Base-by-base conservation (phyloP, 2,797 vertebrate species). In the Ambastaia sidthimunki region DNA sequence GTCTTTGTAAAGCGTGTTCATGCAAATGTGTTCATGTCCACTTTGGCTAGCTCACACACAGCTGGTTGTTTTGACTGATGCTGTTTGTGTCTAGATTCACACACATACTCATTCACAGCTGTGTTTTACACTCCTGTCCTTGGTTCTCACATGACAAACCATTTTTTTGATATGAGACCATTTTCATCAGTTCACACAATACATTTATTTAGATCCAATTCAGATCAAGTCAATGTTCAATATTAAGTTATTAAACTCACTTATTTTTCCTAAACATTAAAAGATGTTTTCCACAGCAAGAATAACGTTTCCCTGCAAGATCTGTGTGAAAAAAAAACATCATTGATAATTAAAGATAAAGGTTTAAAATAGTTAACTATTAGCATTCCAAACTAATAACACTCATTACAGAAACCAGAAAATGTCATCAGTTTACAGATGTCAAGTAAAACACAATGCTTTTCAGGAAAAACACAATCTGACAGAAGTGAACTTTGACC, bases 41-140 rank as follows among this genome's bases (percentile, higher is more conserved):
- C 16, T 65, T 65, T 65, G n/a, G 31, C 3, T n/a, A n/a, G 34
- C 16, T 19, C 31, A 19, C 31, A 65, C 62, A 65, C 62, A 65
- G 62, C 62, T 65, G 62, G 31, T 37, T 65, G 31, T 65, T 65
- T 65, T 65, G 31, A 65, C 62, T 41, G 57, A 81, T 69, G 44
- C 4, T 52, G 23, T 70, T 23, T 66, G 31, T 72, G 21, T 60
- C 19, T 41, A 50, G 28, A 68, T 16, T 31, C 50, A 67, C 54
- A 47, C 52, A 47, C 66, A 75, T 28, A 25, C 48, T 73, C 44
- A 78, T n/a, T 55, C n/a, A 54, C 44, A 80, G 80, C 72, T 82
- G 72, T 62, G 71, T 62, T 71, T 59, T 19, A 67, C 23, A 47
- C 50, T 67, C 15, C 7, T 59, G 74, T 31, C 55, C 73, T 76